Percentiles rank a stretch among this genome's conserved stretches.
Evolutionary conservation across 1,140 invertebrate species (phyloP).

Genomic region (Spodoptera litura): DNA sequence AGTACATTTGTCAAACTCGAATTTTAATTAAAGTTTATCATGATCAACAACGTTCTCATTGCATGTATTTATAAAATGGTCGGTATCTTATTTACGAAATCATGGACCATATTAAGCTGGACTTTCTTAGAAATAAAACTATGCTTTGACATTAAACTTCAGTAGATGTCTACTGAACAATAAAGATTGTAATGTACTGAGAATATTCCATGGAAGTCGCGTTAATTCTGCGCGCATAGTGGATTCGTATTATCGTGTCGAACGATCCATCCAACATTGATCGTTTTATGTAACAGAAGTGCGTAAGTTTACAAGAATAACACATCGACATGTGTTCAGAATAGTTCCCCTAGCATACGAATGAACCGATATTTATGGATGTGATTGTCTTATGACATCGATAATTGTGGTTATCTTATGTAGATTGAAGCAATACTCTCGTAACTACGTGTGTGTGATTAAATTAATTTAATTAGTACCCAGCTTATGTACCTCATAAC

Average conservation of each 20-base stretch:
- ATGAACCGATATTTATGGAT: constrained; percentile 45
- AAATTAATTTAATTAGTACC: constrained; percentile 37
- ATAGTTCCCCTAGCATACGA: constrained; percentile 10
- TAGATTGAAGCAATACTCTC: constrained; percentile 26
- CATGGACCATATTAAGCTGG: neutral
- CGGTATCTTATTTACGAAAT: neutral
- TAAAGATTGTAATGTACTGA: constrained; percentile 2
- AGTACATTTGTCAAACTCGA: neutral
- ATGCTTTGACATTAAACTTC: constrained; percentile 2
- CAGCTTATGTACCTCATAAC: constrained; percentile 20
- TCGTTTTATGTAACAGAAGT: constrained; percentile 21
- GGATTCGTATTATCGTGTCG: neutral
- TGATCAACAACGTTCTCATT: neutral
- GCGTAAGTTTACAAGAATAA: constrained; percentile 28
- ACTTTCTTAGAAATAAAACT: neutral
- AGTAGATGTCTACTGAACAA: neutral
- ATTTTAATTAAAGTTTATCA: neutral
- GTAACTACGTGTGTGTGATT: constrained; percentile 24
- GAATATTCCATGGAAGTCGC: constrained; percentile 1
- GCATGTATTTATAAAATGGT: neutral
- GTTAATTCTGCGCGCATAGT: neutral
- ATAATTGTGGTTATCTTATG: constrained; percentile 24
- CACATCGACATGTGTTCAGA: constrained; percentile 20
- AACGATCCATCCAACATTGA: neutral
- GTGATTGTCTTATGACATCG: constrained; percentile 34